Evolutionary conservation across 2,797 vertebrate species (phyloP).

Genomic region (Amblyraja radiata): DNA sequence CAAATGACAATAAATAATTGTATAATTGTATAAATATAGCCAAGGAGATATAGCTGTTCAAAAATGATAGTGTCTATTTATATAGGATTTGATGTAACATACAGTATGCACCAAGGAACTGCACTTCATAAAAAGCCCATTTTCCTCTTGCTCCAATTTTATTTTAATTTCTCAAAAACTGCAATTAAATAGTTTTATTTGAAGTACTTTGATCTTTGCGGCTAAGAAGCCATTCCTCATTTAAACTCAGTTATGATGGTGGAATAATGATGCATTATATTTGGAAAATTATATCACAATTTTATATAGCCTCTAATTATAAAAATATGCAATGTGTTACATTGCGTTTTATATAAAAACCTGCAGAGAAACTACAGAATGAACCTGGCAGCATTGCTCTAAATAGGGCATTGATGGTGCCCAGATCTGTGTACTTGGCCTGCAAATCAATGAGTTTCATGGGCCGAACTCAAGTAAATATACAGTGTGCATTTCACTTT

Average conservation of each 20-base stretch:
- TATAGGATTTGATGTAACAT: not conserved
- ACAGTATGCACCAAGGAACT: not conserved
- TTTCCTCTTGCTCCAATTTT: not conserved
- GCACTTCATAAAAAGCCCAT: not conserved
- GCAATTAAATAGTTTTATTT: not conserved
- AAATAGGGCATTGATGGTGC: not conserved
- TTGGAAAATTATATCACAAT: not conserved
- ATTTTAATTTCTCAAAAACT: not conserved
- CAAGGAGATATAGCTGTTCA: slow-evolving; percentile 31
- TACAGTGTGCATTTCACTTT: not conserved
- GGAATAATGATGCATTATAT: not conserved
- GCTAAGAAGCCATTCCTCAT: not conserved
- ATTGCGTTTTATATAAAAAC: not conserved
- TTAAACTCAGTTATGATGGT: not conserved
- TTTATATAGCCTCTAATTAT: not conserved
- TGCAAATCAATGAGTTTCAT: not conserved
- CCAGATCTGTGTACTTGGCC: not conserved
- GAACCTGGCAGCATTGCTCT: not conserved
- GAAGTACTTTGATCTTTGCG: not conserved
- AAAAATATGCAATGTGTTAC: not conserved
- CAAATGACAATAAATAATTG: no score
- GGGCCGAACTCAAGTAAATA: not conserved
- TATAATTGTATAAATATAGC: not conserved
- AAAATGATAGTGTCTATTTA: slow-evolving; percentile 3
- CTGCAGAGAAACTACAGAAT: not conserved